Evolutionary conservation across 2,888 invertebrate species (phyloP).

Genomic region (Erebia aethiops): DNA sequence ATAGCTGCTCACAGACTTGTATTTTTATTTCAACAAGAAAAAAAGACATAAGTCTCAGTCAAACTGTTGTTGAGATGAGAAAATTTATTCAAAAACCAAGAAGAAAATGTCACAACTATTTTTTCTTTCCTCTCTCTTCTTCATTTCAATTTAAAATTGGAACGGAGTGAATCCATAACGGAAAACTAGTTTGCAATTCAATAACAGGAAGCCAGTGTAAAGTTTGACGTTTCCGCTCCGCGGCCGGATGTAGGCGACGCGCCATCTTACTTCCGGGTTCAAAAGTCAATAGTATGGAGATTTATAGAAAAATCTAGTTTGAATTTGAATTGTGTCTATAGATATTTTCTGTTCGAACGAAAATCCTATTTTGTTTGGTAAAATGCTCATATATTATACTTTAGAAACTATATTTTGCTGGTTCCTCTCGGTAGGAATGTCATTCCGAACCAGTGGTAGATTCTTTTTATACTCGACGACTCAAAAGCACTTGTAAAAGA

Average conservation of each 20-base stretch:
- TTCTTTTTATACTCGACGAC: too few species aligned
- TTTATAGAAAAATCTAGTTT: slow-evolving; percentile 35
- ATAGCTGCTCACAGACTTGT: too few species aligned
- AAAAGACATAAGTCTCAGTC: not conserved
- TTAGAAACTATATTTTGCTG: too few species aligned
- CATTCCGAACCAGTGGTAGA: too few species aligned
- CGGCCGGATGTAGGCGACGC: slow-evolving; percentile 38
- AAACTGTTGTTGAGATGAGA: not conserved
- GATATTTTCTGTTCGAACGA: not conserved
- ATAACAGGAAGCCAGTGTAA: slow-evolving; percentile 43
- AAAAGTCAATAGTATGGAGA: slow-evolving; percentile 36
- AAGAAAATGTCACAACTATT: slow-evolving; percentile 3
- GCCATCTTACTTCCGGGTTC: slow-evolving; percentile 41
- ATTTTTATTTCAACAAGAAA: not conserved
- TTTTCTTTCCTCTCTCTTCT: slow-evolving; percentile 6
- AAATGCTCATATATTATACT: too few species aligned
- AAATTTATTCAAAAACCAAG: slow-evolving; percentile 8
- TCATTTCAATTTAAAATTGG: slow-evolving; percentile 34
- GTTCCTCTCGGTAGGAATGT: too few species aligned
- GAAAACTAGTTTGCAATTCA: slow-evolving; percentile 42
- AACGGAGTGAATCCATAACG: slow-evolving; percentile 38
- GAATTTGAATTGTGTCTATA: slow-evolving; percentile 19
- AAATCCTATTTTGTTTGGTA: not conserved
- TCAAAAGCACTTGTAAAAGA: too few species aligned
- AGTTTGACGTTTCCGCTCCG: slow-evolving; percentile 43